phyloP scores from a whole-genome alignment of 2,113 vertebrate species.

The Chamaetylas fuelleborni region DNA sequence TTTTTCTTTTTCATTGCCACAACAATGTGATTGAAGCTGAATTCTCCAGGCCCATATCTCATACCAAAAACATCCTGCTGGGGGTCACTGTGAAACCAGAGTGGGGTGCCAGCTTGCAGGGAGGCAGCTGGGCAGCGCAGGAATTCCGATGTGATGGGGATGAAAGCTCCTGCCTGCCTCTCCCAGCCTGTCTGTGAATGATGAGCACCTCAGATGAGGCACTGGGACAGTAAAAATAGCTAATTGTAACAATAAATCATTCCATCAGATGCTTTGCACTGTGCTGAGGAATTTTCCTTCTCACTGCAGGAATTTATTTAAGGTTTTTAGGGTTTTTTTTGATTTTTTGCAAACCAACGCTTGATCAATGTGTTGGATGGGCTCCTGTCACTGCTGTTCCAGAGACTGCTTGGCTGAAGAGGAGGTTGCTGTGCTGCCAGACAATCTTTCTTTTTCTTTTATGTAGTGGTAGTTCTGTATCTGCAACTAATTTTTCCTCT shows the following conservation, averaged over 20 bases:
- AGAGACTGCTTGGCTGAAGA: neutral
- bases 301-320: neutral
- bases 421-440: neutral
- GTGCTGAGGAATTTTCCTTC: neutral
- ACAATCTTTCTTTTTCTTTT: neutral
- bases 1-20: neutral
- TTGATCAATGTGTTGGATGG: neutral
- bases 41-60: neutral
- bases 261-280: neutral
- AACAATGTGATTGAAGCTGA: conserved; percentile 1
- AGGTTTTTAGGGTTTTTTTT: neutral
- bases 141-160: neutral
- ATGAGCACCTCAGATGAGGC: neutral
- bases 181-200: neutral
- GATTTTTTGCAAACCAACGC: rapidly evolving
- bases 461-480: neutral
- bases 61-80: neutral
- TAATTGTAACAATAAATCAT: neutral
- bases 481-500: neutral
- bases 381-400: neutral
- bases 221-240: neutral
- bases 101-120: neutral
- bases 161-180: neutral
- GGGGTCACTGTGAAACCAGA: neutral
- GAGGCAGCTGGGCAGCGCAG: conserved; percentile 1